phyloP scores from a whole-genome alignment of 2,888 invertebrate genomes.

The Lepidocyrtoides sp. region DNA sequence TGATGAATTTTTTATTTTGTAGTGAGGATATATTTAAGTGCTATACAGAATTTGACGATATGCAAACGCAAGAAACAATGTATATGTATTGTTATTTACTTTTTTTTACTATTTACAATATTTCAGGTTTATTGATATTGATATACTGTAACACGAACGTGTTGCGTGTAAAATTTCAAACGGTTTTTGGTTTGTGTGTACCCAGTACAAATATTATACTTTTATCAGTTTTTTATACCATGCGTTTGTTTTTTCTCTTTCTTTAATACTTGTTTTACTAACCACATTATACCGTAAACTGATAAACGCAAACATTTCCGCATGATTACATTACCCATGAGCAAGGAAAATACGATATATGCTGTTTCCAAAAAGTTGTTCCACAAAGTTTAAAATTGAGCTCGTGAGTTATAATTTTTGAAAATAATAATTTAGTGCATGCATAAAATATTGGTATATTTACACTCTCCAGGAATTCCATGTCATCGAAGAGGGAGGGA shows the following conservation, averaged over 20 bases:
- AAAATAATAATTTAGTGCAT: no score
- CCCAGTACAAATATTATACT: constrained; percentile 5
- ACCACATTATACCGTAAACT: background rate
- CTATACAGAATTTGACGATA: no score
- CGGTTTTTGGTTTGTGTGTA: constrained; percentile 7
- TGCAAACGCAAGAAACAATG: no score
- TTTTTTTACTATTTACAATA: background rate
- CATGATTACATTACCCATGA: no score
- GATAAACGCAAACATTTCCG: no score
- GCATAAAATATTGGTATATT: background rate
- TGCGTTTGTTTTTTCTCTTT: background rate
- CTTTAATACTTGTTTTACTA: background rate
- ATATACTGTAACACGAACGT: background rate
- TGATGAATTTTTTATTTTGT: background rate
- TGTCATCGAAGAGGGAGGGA: background rate
- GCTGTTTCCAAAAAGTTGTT: background rate
- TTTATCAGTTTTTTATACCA: constrained; percentile 26
- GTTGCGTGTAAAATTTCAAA: background rate
- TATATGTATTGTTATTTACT: background rate
- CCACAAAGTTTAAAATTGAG: background rate
- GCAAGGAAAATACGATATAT: no score
- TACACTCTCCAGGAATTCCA: background rate
- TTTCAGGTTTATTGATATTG: background rate
- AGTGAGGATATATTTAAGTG: background rate
- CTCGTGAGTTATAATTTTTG: background rate